Conservation (phyloP, 1,140 invertebrate species). For the Lepidurus apus region DNA sequence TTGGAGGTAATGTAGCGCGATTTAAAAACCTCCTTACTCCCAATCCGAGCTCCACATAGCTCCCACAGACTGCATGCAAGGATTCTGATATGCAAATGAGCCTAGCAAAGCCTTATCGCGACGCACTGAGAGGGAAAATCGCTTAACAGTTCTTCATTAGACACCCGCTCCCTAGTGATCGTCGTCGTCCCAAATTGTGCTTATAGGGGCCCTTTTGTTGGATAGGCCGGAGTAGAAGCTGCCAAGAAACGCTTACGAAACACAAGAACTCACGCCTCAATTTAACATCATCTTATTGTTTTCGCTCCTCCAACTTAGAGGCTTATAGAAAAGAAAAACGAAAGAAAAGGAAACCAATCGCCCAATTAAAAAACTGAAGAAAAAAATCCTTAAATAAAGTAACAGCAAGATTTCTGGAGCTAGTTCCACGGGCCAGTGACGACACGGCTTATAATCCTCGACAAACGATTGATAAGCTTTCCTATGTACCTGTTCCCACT, state of each 20-base stretch:
- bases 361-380: not conserved
- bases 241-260: not conserved
- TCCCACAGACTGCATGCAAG: constrained; percentile 17
- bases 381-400: not conserved
- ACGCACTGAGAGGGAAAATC: constrained; percentile 21
- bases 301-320: not conserved
- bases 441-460: no score
- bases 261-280: not conserved
- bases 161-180: not conserved
- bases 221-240: not conserved
- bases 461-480: no score
- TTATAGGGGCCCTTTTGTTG: not conserved
- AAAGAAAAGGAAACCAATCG: not conserved
- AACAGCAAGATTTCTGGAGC: no score
- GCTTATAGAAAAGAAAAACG: not conserved
- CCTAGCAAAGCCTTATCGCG: constrained; percentile 17
- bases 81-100: constrained; percentile 22
- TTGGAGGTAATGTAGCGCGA: constrained; percentile 17
- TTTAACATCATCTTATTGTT: not conserved
- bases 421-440: no score
- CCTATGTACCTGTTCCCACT: no score
- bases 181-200: constrained; percentile 2
- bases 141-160: constrained; percentile 22
- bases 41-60: constrained; percentile 13
- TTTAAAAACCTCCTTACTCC: constrained; percentile 22